These are phyloP conservation scores for Arnoldichthys spilopterus DNA, from an alignment of 2,797 vertebrate species.

Conservation along the genomic window DNA sequence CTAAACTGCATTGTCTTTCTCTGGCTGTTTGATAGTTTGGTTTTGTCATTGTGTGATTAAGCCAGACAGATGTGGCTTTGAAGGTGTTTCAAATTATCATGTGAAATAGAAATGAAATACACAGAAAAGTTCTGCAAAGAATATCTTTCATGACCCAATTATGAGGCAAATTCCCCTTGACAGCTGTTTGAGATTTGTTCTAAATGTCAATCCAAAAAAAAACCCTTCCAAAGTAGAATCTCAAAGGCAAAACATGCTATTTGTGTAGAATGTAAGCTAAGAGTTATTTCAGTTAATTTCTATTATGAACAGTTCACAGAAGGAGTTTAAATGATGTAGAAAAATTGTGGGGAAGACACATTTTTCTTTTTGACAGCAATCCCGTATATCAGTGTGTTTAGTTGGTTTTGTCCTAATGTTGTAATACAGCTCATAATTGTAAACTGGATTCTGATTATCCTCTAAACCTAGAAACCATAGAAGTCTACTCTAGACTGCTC, in stretches of 20 bases:
- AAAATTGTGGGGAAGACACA: too few relatives aligned
- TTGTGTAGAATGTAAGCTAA: too few relatives aligned
- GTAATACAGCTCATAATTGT: neutral
- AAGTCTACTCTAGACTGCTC: neutral
- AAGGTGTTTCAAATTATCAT: neutral
- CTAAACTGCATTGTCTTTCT: constrained; percentile 6
- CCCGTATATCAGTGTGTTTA: neutral
- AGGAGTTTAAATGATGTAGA: too few relatives aligned
- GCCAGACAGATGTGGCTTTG: neutral
- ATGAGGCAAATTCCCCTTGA: too few relatives aligned
- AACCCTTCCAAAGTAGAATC: neutral
- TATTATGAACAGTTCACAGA: too few relatives aligned
- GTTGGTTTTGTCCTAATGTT: neutral
- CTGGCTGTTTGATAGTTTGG: neutral
- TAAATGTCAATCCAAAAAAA: neutral
- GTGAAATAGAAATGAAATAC: neutral
- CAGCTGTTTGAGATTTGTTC: neutral
- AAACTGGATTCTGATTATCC: neutral
- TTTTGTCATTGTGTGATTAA: neutral
- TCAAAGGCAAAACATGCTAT: too few relatives aligned
- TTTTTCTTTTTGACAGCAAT: neutral
- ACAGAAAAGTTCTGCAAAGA: neutral
- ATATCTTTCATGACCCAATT: neutral
- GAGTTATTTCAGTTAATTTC: too few relatives aligned
- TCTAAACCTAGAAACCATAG: neutral